Conservation (phyloP, 2,888 invertebrate genomes). For the Drymonia ruficornis region DNA sequence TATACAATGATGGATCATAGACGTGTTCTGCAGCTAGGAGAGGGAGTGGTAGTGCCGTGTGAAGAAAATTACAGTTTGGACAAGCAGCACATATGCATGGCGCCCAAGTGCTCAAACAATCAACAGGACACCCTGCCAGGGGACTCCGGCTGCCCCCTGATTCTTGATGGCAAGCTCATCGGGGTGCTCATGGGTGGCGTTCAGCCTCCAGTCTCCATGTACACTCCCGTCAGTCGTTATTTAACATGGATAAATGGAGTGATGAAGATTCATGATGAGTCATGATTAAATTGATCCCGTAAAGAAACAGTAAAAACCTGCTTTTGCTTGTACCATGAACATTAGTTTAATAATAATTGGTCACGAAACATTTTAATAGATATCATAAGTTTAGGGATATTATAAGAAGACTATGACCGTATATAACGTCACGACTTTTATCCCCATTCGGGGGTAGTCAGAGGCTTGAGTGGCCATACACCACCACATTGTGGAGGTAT, state of each 20-base stretch:
- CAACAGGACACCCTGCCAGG: not conserved
- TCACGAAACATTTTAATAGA: no score
- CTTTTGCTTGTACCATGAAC: no score
- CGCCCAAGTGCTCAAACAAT: slow-evolving; percentile 5
- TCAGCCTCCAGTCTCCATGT: not conserved
- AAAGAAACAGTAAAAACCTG: no score
- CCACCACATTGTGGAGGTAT: no score
- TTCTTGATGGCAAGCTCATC: slow-evolving; percentile 10
- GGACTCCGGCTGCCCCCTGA: slow-evolving; percentile 16
- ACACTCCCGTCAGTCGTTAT: slow-evolving; percentile 12
- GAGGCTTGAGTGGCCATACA: no score
- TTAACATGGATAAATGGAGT: slow-evolving; percentile 9
- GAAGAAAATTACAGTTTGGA: not conserved
- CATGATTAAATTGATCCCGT: no score
- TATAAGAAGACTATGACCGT: no score
- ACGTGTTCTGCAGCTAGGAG: not conserved
- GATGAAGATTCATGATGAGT: no score
- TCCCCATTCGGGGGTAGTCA: no score
- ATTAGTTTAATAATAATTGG: no score
- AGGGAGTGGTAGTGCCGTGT: slow-evolving; percentile 2
- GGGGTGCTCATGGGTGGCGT: slow-evolving; percentile 5
- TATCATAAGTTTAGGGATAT: no score
- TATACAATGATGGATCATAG: not conserved
- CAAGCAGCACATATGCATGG: not conserved
- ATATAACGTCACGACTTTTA: no score